Conservation (phyloP, 1,140 invertebrate genomes). For the Psix sp. region DNA sequence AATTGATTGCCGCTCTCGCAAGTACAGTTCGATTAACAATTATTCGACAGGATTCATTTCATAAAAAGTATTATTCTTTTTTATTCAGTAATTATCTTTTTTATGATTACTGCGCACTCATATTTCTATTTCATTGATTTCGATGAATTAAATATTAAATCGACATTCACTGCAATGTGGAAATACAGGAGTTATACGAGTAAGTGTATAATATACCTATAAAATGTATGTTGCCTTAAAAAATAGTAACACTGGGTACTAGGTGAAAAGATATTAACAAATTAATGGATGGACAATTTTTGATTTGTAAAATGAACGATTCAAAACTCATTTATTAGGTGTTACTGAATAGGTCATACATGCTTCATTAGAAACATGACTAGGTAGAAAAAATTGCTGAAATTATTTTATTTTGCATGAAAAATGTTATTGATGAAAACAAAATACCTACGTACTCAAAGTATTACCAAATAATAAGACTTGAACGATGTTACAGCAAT, state of each 20-base stretch:
- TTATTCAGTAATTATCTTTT: conserved; percentile 31
- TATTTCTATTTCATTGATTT: too few relatives aligned
- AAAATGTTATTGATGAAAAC: conserved; percentile 15
- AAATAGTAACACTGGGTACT: conserved; percentile 43
- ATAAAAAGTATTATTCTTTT: conserved; percentile 20
- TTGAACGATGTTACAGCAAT: conserved; percentile 19
- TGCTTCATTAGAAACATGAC: conserved; percentile 4
- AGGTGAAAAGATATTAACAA: conserved; percentile 36
- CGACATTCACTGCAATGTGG: conserved; percentile 8
- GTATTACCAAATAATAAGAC: conserved; percentile 17
- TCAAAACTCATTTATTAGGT: not conserved
- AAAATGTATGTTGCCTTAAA: conserved; percentile 53
- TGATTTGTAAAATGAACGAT: conserved; percentile 3
- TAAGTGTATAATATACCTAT: conserved; percentile 47
- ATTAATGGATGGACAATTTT: conserved; percentile 13
- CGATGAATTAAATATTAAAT: too few relatives aligned
- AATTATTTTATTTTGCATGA: conserved; percentile 39
- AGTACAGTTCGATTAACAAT: conserved; percentile 36
- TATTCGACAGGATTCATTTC: conserved; percentile 42
- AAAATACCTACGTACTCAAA: conserved; percentile 13
- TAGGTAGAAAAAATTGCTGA: conserved; percentile 38
- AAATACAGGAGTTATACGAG: conserved; percentile 19
- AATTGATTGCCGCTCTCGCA: conserved; percentile 44
- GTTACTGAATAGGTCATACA: too few relatives aligned
- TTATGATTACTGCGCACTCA: not conserved